Base-by-base conservation (phyloP, 2,797 vertebrate species). In the Otolemur crassicaudatus region DNA sequence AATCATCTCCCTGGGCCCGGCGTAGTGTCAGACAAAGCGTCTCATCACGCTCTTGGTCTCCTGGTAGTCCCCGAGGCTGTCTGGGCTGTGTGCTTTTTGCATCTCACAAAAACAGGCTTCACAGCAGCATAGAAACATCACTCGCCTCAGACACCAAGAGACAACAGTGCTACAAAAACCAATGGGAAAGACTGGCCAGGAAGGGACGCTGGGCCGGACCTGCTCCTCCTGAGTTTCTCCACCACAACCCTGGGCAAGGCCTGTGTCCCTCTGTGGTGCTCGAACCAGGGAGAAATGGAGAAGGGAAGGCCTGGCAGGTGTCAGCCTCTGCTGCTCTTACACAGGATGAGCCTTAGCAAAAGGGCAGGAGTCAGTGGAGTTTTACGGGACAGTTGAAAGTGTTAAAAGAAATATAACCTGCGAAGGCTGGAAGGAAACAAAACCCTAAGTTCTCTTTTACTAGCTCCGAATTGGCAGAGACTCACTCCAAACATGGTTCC, bases 301-400 rank as follows among this genome's bases (percentile, higher is more conserved):
- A 81, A 88, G 95, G 90, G 22, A 22, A 87, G 84, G 65, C 83
- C 34, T 58, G 1, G 4, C 9, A 34, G 37, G 88, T 69, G 5
- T 43, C 4, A 1, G 31, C 5, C 43, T 69, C 86, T 3, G 34
- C 9, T 69, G 70, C 80, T 83, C 60, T 49, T 34, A 31, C 85
- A 0, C 17, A n/a, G 90, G 34, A 40, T 11, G 43, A 85, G 34
- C 1, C 43, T 87, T 29, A n/a, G 56, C 49, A 22, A 87, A 88
- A 91, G 73, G 91, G 63, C 13, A 34, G 5, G 1, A 25, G 23
- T 27, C 60, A 85, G 85, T 25, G 10, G 16, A 73, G 72, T 93
- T 97, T 81, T 58, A 77, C n/a, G 25, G 88, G 13, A 70, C 86
- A 27, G 65, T 84, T 84, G 65, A 65, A 90, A 94, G 81, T 95